These are phyloP conservation scores for Rachycentron canadum DNA, from an alignment of 2,797 vertebrate genomes.

Conservation along the genomic window DNA sequence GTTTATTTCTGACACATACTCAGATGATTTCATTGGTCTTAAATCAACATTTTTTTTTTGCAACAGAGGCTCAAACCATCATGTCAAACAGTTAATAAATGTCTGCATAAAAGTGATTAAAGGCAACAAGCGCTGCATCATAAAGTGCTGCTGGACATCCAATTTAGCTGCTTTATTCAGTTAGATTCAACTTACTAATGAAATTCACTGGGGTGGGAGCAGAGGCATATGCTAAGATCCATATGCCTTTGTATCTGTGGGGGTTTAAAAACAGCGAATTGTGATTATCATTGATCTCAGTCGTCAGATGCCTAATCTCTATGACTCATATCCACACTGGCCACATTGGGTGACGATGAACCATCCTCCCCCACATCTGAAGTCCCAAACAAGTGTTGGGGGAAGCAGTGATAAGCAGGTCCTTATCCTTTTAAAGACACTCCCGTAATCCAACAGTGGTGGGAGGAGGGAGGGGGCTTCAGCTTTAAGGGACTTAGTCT, in stretches of 20 bases:
- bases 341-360: constrained; percentile 66
- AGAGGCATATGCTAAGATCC: constrained; percentile 61
- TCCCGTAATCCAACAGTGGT: constrained; percentile 82
- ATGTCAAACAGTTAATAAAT: constrained; percentile 40
- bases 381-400: constrained; percentile 81
- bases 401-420: constrained; percentile 83
- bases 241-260: constrained; percentile 63
- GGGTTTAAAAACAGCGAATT: constrained; percentile 73
- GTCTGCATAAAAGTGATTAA: constrained; percentile 41
- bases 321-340: constrained; percentile 69
- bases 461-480: constrained; percentile 75
- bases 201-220: constrained; percentile 39
- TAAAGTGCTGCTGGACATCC: constrained; percentile 41
- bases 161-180: constrained; percentile 49
- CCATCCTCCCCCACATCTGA: constrained; percentile 71
- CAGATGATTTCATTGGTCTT: constrained; percentile 14
- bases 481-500: constrained; percentile 87
- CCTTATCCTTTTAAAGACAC: constrained; percentile 89
- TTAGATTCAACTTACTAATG: constrained; percentile 43
- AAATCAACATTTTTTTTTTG: constrained; percentile 32
- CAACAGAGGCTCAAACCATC: constrained; percentile 2
- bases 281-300: constrained; percentile 81
- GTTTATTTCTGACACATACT: constrained; percentile 13
- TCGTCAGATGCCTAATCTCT: constrained; percentile 74
- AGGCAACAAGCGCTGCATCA: constrained; percentile 29